Conservation (phyloP, 1,140 invertebrate species). For the Cheumatopsyche charites region DNA sequence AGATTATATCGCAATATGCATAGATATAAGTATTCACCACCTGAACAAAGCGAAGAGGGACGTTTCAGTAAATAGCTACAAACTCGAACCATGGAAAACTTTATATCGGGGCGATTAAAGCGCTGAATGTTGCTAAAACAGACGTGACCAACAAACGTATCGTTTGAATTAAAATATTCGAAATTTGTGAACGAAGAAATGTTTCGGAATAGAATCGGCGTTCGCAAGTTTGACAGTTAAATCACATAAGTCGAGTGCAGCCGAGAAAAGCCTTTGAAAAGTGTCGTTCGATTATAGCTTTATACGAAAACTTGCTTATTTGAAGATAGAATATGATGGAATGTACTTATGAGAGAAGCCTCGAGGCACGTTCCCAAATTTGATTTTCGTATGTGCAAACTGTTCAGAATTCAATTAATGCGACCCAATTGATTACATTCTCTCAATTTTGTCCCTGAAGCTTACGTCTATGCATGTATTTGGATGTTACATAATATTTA, state of each 20-base stretch:
- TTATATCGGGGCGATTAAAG: not conserved
- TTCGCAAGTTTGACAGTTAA: no score
- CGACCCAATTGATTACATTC: no score
- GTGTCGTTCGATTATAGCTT: slow-evolving; percentile 16
- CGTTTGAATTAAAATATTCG: no score
- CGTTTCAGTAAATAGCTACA: slow-evolving; percentile 2
- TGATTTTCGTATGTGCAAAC: not conserved
- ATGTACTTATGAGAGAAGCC: not conserved
- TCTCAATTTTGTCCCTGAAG: no score
- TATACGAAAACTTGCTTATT: not conserved
- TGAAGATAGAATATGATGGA: not conserved
- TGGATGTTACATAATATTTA: no score
- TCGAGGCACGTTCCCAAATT: slow-evolving; percentile 1
- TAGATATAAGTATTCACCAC: not conserved
- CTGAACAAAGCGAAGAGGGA: not conserved
- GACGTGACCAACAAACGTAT: no score
- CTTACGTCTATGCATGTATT: no score
- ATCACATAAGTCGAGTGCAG: no score
- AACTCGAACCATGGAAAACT: not conserved
- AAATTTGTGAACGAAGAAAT: no score
- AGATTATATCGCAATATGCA: not conserved
- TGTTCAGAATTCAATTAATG: not conserved
- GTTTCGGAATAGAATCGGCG: no score
- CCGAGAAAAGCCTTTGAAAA: no score
- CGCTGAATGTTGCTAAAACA: not conserved